Conservation (phyloP, 2,113 vertebrate genomes). For the Sciurus niger region DNA sequence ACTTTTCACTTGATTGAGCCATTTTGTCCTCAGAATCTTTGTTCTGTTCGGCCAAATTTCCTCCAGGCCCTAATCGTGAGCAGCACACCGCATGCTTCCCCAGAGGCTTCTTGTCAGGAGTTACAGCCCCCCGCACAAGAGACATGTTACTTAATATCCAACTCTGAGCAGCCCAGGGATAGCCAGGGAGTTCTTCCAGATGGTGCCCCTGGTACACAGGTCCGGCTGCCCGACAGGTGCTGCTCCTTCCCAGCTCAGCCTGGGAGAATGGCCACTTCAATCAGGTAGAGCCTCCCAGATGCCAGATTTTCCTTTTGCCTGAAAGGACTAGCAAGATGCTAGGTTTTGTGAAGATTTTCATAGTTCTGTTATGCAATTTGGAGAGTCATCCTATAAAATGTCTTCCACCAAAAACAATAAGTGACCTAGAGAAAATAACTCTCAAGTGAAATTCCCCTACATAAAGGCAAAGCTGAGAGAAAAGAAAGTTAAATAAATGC, state of each 20-base stretch:
- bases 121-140: background rate
- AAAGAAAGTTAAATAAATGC: background rate
- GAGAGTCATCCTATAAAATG: background rate
- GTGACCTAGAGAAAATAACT: background rate
- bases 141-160: background rate
- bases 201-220: background rate
- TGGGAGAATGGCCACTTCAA: accelerated
- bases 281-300: background rate
- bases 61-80: slow-evolving; percentile 13
- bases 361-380: background rate
- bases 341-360: background rate
- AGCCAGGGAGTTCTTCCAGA: background rate
- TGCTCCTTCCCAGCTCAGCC: background rate
- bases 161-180: accelerated
- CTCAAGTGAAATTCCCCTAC: background rate
- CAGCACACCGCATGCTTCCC: background rate
- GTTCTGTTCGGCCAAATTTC: slow-evolving; percentile 53
- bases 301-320: background rate
- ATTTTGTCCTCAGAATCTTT: slow-evolving; percentile 77
- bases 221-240: background rate
- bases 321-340: background rate
- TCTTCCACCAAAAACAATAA: background rate
- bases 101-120: slow-evolving; percentile 45
- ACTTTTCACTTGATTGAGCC: slow-evolving; percentile 74
- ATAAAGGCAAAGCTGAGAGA: background rate